Evolutionary conservation across 2,797 vertebrate species (phyloP).

Genomic region (Megalops cyprinoides): DNA sequence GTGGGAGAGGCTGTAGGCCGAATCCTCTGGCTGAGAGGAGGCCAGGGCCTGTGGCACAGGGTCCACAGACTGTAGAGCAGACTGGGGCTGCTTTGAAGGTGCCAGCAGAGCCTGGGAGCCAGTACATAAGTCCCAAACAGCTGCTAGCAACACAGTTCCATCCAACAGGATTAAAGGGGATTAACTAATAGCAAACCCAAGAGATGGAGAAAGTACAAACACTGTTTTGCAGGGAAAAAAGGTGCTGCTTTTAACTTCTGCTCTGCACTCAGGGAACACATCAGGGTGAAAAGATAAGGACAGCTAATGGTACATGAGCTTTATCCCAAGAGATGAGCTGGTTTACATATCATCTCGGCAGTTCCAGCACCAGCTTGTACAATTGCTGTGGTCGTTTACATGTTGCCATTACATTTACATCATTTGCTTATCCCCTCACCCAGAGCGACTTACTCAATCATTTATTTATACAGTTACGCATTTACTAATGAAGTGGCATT

Average conservation of each 20-base stretch:
- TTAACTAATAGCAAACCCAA: slow-evolving; percentile 74
- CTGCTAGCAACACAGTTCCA: slow-evolving; percentile 76
- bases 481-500: no score
- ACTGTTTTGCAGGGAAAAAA: slow-evolving; percentile 35
- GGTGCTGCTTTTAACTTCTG: slow-evolving; percentile 6
- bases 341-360: background rate
- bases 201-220: slow-evolving; percentile 41
- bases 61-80: background rate
- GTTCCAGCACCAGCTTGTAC: background rate
- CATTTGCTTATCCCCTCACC: no score
- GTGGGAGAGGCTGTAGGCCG: slow-evolving; percentile 20
- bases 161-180: slow-evolving; percentile 80
- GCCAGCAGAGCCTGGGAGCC: slow-evolving; percentile 45
- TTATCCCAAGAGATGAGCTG: background rate
- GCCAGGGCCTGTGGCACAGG: slow-evolving; percentile 5
- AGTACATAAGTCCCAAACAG: slow-evolving; percentile 73
- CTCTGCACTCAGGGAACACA: slow-evolving; percentile 8
- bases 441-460: no score
- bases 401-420: no score
- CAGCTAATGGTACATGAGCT: background rate
- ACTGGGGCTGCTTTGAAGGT: slow-evolving; percentile 43
- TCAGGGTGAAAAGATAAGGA: slow-evolving; percentile 1
- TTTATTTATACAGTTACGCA: no score
- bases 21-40: slow-evolving; percentile 28
- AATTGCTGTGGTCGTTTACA: background rate